These are phyloP conservation scores for Altica lythri DNA, from an alignment of 2,888 invertebrate species.

Conservation along the genomic window DNA sequence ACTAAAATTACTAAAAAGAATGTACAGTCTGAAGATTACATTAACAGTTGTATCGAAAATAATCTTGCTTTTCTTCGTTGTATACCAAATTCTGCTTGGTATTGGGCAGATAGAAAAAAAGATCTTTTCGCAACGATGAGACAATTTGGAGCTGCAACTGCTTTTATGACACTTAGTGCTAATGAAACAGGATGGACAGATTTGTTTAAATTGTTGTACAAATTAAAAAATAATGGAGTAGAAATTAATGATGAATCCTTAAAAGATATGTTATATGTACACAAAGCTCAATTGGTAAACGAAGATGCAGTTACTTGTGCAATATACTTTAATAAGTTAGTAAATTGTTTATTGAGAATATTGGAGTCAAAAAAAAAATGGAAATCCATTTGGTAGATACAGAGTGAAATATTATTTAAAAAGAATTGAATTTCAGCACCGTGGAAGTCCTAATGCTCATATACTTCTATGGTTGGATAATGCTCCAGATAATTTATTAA, in stretches of 20 bases:
- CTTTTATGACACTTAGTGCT: slow-evolving; percentile 3
- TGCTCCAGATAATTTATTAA: slow-evolving; percentile 38
- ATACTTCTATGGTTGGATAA: slow-evolving; percentile 50
- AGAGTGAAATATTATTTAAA: slow-evolving; percentile 46
- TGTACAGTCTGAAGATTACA: slow-evolving; percentile 1
- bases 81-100: slow-evolving; percentile 17
- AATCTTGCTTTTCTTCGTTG: slow-evolving; percentile 16
- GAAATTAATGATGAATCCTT: background rate
- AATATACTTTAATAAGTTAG: slow-evolving; percentile 46
- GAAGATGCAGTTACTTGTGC: slow-evolving; percentile 33
- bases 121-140: slow-evolving; percentile 9
- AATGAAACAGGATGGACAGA: slow-evolving; percentile 1
- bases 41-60: slow-evolving; percentile 12
- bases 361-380: slow-evolving; percentile 40
- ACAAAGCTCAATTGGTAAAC: slow-evolving; percentile 9
- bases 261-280: background rate
- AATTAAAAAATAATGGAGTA: background rate
- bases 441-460: slow-evolving; percentile 47
- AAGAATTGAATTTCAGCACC: slow-evolving; percentile 51
- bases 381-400: slow-evolving; percentile 48
- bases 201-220: background rate
- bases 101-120: slow-evolving; percentile 17
- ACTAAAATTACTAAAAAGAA: slow-evolving; percentile 6
- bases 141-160: slow-evolving; percentile 1
- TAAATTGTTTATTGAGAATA: slow-evolving; percentile 43